A percentile compares a stretch with the other conserved stretches of the same genome.
Evolutionary conservation across 2,888 invertebrate species (phyloP).

Genomic region (Rhagophthalmus giganteus): DNA sequence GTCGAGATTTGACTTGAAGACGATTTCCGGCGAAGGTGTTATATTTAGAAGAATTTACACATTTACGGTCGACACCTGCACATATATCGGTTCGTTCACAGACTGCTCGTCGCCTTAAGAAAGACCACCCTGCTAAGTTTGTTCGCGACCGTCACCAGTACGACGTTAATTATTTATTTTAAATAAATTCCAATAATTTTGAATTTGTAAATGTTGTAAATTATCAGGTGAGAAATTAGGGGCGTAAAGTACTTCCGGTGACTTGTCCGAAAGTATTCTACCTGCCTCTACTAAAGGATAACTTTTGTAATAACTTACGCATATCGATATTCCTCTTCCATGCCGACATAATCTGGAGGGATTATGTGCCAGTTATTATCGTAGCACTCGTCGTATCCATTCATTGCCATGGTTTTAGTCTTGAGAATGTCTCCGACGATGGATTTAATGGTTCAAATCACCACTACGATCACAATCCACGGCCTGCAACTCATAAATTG

Average conservation of each 20-base stretch:
- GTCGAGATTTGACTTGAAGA: neutral
- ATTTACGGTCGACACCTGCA: slow-evolving; percentile 45
- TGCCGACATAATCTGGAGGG: slow-evolving; percentile 69
- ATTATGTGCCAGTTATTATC: slow-evolving; percentile 72
- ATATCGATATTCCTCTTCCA: slow-evolving; percentile 72
- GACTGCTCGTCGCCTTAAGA: slow-evolving; percentile 44
- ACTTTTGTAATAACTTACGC: slow-evolving; percentile 58
- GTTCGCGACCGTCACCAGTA: neutral
- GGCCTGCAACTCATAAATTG: neutral
- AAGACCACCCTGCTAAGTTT: slow-evolving; percentile 42
- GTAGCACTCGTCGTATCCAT: slow-evolving; percentile 64
- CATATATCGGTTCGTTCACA: slow-evolving; percentile 33
- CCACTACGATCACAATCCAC: slow-evolving; percentile 6
- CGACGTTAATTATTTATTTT: slow-evolving; percentile 29
- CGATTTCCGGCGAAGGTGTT: slow-evolving; percentile 17
- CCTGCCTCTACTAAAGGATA: slow-evolving; percentile 3
- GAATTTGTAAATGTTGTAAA: too few relatives aligned
- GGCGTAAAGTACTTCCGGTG: slow-evolving; percentile 10
- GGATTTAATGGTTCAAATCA: neutral
- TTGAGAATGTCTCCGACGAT: too few relatives aligned
- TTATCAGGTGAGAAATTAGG: neutral
- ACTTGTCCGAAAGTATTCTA: slow-evolving; percentile 6
- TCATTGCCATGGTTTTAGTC: slow-evolving; percentile 66
- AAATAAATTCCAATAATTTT: too few relatives aligned
- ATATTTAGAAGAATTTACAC: slow-evolving; percentile 31